These are phyloP conservation scores for Garrulus glandarius DNA, from an alignment of 2,797 vertebrate species.

Conservation along the genomic window DNA sequence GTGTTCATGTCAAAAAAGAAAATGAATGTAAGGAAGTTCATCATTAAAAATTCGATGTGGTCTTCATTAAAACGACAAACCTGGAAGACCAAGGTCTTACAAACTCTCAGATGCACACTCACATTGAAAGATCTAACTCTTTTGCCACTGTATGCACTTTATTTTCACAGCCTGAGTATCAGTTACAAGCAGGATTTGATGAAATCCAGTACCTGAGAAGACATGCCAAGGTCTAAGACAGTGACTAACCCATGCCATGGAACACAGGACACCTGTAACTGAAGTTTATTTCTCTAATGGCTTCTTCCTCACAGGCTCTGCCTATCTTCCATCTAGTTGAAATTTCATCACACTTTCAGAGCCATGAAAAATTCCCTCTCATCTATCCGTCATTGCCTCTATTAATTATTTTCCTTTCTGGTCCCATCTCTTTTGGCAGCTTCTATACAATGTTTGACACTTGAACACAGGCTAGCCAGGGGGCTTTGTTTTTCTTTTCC, in stretches of 20 bases:
- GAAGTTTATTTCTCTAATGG: background rate
- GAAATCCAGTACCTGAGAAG: background rate
- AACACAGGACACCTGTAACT: background rate
- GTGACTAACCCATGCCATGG: background rate
- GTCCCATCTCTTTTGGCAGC: background rate
- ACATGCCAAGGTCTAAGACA: background rate
- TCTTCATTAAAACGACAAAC: background rate
- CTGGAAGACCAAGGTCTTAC: rapidly evolving
- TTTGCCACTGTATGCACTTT: background rate
- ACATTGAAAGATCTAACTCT: background rate
- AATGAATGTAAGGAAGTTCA: rapidly evolving
- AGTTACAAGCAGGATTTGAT: background rate
- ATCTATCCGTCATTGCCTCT: background rate
- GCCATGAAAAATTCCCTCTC: background rate
- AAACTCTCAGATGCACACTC: background rate
- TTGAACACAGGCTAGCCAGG: background rate
- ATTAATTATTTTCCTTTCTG: background rate
- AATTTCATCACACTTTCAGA: background rate
- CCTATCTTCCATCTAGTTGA: background rate
- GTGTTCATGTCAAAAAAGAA: background rate
- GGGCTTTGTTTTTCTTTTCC: background rate
- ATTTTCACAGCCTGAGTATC: background rate
- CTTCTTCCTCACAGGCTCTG: background rate
- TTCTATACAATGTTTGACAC: background rate
- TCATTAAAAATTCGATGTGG: background rate